Evolutionary conservation across 2,113 vertebrate species (phyloP), one percentile per base, ranked within the genome.

Genomic region (Pavo muticus): DNA sequence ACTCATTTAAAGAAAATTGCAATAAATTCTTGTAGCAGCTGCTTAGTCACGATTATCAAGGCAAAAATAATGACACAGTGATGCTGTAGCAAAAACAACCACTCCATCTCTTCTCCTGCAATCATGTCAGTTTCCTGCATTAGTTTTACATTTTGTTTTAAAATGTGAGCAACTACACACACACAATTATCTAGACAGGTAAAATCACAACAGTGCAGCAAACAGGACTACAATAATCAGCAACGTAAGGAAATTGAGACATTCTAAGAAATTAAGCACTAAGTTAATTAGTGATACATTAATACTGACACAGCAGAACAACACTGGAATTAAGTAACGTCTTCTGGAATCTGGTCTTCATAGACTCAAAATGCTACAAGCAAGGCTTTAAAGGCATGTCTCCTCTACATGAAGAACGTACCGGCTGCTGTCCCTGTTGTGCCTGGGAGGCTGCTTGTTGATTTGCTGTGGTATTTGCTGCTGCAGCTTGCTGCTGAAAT

Each of bases 401-500:
- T 84, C 50, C n/a, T 87, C 56, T 54, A n/a, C 14, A 16, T 7
- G 57, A 40, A 21, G 73, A 7, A 93, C 95, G 1, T 98, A 99
- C 99, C 98, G 98, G 99, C 63, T 99, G 99, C 97, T 98, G 99
- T 91, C 99, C 99, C 72, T 98, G 98, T 65, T 98, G 97, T 52
- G 98, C 98, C 97, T 99, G 99, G 91, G 98, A 99, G 92, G 99
- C 98, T 4, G 98, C 98, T 97, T 99, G 99, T 94, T 99, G 99
- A 98, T 98, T 99, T 94, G 98, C 97, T 85, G 98, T 98, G 77
- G 98, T 98, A 94, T 97, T 98, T 75, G 98, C 98, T 48, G 98
- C 98, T 60, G 98, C 98, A 84, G 99, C 98, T 98, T 99, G 99
- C 82, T 99, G 99, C 95, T 99, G 99, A 97, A 99, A 99, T 96